Evolutionary conservation across 2,113 vertebrate species (phyloP), one percentile per base, ranked within the genome.

Genomic region (Centropus unirufus): DNA sequence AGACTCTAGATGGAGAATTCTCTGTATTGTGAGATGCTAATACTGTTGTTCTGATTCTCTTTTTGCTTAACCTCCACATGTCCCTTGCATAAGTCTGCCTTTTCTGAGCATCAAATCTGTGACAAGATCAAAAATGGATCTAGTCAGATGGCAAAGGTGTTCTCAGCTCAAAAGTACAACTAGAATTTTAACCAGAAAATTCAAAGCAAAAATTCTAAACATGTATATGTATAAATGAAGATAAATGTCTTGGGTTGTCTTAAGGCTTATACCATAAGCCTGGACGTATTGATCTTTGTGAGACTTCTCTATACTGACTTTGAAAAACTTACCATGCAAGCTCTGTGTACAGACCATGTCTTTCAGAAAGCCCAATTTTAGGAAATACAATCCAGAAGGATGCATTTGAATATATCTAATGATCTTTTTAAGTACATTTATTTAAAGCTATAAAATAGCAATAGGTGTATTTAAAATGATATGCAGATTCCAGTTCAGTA

Each of bases 171-270:
- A 80, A 89, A 77, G 78, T 80, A 36, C 74, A 92, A 54, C 70
- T 34, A 49, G 94, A 95, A 96, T 97, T 96, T 92, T 84, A 96
- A 95, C n/a, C 69, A 54, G 93, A 76, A 93, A 89, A 91, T 91
- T 91, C 81, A 93, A 79, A 91, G 83, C 40, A 84, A 79, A 83
- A 66, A 92, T 95, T 95, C 87, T 61, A 78, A 93, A 79, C 81
- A 42, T 84, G 77, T 73, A 68, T 84, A 79, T 95, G 66, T 66
- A 79, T 85, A 94, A 92, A 87, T 89, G 80, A 91, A 92, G 81
- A 68, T 46, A 66, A 82, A 83, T 84, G 20, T 68, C 84, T 79
- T 74, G 42, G 69, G 22, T 78, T 83, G 20, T 84, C 83, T 75
- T 72, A 55, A 63, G 52, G 24, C 78, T 92, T 89, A 73, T 83